phyloP scores from a whole-genome alignment of 2,113 vertebrate genomes.

The Microtus richardsoni region DNA sequence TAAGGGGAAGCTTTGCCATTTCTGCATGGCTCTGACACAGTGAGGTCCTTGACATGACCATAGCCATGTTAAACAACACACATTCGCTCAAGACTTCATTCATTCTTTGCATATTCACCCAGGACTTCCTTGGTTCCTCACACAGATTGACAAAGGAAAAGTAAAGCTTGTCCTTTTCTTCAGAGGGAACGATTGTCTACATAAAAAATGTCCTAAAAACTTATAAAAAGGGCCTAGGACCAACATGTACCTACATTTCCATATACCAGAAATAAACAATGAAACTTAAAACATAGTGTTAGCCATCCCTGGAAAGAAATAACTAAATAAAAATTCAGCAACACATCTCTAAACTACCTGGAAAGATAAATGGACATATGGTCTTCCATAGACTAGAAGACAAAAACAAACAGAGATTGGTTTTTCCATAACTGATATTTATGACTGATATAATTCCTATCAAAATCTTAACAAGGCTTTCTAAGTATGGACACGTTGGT shows the following conservation, averaged over 20 bases:
- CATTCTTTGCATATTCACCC: not conserved
- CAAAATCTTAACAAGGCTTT: slow-evolving; percentile 1
- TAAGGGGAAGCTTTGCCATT: not conserved
- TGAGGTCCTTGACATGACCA: not conserved
- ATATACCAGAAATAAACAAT: not conserved
- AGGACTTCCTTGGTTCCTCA: not conserved
- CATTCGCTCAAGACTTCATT: not conserved
- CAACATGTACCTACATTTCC: not conserved
- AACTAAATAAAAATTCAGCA: slow-evolving; percentile 26
- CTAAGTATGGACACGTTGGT: not conserved
- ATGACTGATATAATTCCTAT: not conserved
- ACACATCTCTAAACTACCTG: slow-evolving; percentile 1
- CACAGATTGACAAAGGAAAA: not conserved
- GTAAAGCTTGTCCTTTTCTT: not conserved
- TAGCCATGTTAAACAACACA: not conserved
- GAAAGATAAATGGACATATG: not conserved
- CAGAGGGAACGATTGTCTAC: slow-evolving; percentile 9
- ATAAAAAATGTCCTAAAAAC: slow-evolving; percentile 11
- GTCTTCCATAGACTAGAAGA: not conserved
- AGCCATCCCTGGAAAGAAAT: slow-evolving; percentile 6
- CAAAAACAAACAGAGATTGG: not conserved
- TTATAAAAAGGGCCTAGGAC: not conserved
- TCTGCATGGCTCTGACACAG: not conserved
- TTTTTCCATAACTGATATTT: not conserved
- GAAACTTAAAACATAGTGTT: not conserved